Evolutionary conservation across 2,888 invertebrate species (phyloP).

Genomic region (Apocheima hispidaria): DNA sequence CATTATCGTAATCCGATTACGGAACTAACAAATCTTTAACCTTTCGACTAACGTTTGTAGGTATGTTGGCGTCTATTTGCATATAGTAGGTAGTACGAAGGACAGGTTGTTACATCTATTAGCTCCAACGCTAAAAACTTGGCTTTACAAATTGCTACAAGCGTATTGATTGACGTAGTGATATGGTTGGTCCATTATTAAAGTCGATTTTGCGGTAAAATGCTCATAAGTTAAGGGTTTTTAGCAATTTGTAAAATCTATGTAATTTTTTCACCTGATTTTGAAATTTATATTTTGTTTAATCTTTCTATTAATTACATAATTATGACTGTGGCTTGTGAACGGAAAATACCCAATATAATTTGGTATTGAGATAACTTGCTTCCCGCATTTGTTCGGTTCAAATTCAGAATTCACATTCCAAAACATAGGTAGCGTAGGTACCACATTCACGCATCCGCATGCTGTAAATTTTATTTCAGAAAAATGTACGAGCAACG

Average conservation of each 20-base stretch:
- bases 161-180: background rate
- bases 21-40: conserved; percentile 19
- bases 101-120: no score
- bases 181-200: background rate
- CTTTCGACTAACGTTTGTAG: background rate
- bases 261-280: no score
- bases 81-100: background rate
- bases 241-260: no score
- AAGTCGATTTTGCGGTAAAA: background rate
- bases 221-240: no score
- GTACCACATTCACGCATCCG: background rate
- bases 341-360: background rate
- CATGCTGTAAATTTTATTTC: background rate
- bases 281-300: no score
- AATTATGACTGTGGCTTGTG: no score
- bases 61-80: background rate
- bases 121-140: conserved; percentile 8
- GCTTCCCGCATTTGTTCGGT: background rate
- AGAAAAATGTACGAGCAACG: background rate
- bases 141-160: conserved; percentile 7
- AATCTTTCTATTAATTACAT: no score
- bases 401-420: background rate
- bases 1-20: conserved; percentile 26
- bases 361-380: background rate
- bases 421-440: background rate